Evolutionary conservation across 2,888 invertebrate genomes (phyloP), one percentile per base, ranked within the genome.

Genomic region (Pandemis heparana): DNA sequence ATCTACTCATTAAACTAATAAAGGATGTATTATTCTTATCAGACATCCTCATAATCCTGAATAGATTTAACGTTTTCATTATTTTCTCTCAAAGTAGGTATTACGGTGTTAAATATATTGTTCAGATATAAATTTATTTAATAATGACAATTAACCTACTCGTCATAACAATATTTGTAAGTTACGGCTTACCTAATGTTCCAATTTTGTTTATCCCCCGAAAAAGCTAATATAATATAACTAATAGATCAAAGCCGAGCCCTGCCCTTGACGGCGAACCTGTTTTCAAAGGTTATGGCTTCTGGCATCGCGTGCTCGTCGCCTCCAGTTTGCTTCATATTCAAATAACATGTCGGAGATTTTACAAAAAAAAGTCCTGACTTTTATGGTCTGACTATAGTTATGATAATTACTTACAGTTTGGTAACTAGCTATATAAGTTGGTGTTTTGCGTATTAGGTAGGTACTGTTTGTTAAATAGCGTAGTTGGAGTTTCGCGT

Each of bases 201-300:
- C 16, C 18, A 16, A 51, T 65, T n/a, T 51, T 12, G 65, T 51
- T 51, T 9, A 51, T 48, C 64, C 48, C 1, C 32, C 23, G 9
- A 67, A 62, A 72, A 59, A 32, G 60, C 53, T 62, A 66, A 62
- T 61, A 38, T 46, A 66, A 62, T 61, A n/a, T 46, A 48, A 39
- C 60, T 69, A 74, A 74, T 74, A 70, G 69, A 74, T 70, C 74
- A 69, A 32, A 65, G 74, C 65, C 64, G 18, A 56, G 23, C 74
- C 74, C 69, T 70, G 74, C 53, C 74, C 53, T 70, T 70, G 74
- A 61, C 60, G 69, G 63, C 48, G 68, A 56, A 51, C 60, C 65
- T 53, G 61, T 74, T 74, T 74, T 74, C 64, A 64, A 65, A 64
- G 56, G 53, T 74, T 70, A 70, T 70, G 69, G 64, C 51, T 74